Conservation (phyloP, 2,888 invertebrate genomes). For the Napeogenes inachia region DNA sequence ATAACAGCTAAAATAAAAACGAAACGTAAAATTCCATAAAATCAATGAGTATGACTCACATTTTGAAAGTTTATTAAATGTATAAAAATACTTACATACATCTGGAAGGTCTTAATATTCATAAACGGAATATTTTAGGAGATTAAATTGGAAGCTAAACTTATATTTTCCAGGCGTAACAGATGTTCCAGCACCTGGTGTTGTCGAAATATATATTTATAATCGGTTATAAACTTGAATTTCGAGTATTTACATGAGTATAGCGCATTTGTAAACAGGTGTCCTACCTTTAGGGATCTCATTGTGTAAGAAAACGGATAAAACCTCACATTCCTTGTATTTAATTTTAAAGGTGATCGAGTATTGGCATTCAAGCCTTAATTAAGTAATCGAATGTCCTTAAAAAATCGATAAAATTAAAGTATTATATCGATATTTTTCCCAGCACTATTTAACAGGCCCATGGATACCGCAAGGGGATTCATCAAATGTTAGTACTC, state of each 20-base stretch:
- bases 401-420: conserved; percentile 26
- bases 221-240: conserved; percentile 31
- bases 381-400: conserved; percentile 20
- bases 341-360: conserved; percentile 29
- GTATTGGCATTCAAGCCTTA: conserved; percentile 26
- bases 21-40: too few species aligned
- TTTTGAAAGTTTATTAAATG: too few species aligned
- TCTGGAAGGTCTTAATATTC: too few species aligned
- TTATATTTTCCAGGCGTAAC: conserved; percentile 16
- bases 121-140: too few species aligned
- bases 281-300: conserved; percentile 32
- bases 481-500: conserved; percentile 61
- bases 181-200: conserved; percentile 35
- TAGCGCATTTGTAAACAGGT: conserved; percentile 35
- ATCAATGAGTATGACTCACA: too few species aligned
- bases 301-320: conserved; percentile 33
- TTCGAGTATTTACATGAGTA: conserved; percentile 29
- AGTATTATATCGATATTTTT: conserved; percentile 6
- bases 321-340: conserved; percentile 29
- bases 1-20: too few species aligned
- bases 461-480: conserved; percentile 72
- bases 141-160: too few species aligned
- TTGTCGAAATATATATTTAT: conserved; percentile 35
- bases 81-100: too few species aligned
- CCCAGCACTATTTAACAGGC: conserved; percentile 63